Evolutionary conservation across 2,113 vertebrate species (phyloP).

Genomic region (Oophaga pumilio): DNA sequence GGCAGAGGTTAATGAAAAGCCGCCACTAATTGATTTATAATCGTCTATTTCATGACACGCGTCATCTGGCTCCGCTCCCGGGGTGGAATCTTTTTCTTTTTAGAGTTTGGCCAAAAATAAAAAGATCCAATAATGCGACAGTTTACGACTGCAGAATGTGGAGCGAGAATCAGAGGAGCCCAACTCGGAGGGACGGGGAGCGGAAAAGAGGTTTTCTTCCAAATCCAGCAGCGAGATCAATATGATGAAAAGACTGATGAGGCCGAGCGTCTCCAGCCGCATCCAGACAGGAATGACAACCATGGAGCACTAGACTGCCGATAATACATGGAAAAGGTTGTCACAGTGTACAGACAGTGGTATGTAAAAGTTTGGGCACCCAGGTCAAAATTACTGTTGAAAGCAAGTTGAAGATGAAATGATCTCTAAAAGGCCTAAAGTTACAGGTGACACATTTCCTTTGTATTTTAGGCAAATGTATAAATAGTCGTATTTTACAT

Average conservation of each 20-base stretch:
- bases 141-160: not conserved
- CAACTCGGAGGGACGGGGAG: not conserved
- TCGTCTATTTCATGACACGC: slow-evolving; percentile 36
- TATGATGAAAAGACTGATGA: not conserved
- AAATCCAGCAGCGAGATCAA: not conserved
- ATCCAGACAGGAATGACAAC: not conserved
- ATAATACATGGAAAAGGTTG: not conserved
- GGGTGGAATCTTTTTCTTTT: not conserved
- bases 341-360: too few species aligned
- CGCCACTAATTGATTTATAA: slow-evolving; percentile 56
- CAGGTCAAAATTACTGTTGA: too few species aligned
- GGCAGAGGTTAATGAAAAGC: slow-evolving; percentile 47
- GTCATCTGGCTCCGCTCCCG: slow-evolving; percentile 11
- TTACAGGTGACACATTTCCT: too few species aligned
- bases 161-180: not conserved
- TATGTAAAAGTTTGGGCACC: too few species aligned
- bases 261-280: not conserved
- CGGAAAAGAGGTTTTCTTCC: not conserved
- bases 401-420: too few species aligned
- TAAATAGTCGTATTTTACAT: too few species aligned
- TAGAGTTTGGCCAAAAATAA: not conserved
- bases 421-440: too few species aligned
- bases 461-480: too few species aligned
- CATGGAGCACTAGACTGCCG: not conserved
- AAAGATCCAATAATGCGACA: not conserved